Percentiles rank a stretch among this genome's conserved stretches.
Evolutionary conservation across 2,888 invertebrate genomes (phyloP).

Genomic region (Zygaena filipendulae): DNA sequence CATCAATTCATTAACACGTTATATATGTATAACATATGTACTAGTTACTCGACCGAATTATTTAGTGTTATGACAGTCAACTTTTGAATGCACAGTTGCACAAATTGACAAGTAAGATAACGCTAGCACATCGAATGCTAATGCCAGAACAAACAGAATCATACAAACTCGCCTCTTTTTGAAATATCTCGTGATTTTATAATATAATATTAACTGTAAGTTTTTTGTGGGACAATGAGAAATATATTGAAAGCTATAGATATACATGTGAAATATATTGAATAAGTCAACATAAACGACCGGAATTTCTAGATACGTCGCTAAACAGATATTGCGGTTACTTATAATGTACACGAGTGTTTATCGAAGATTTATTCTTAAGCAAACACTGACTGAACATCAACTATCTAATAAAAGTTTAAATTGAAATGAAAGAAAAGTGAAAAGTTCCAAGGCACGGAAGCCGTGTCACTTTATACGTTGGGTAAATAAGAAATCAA

Average conservation of each 20-base stretch:
- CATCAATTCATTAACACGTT: no score
- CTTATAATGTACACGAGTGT: no score
- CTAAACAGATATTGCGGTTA: no score
- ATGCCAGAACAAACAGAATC: constrained; percentile 45
- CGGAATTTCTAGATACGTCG: constrained; percentile 37
- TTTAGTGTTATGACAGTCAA: no score
- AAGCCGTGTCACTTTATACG: constrained; percentile 45
- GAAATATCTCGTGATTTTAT: constrained; percentile 55
- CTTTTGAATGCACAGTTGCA: constrained; percentile 42
- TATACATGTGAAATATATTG: constrained; percentile 25
- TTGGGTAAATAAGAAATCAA: constrained; percentile 44
- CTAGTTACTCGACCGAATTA: no score
- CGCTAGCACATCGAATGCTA: constrained; percentile 46
- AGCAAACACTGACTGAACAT: no score
- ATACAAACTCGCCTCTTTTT: constrained; percentile 25
- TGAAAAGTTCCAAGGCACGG: constrained; percentile 40
- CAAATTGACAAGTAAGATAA: constrained; percentile 49
- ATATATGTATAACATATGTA: no score
- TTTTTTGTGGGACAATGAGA: constrained; percentile 41
- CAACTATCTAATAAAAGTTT: no score
- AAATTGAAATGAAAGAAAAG: constrained; percentile 52
- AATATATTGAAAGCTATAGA: constrained; percentile 26
- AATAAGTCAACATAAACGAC: constrained; percentile 41
- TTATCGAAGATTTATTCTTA: no score
- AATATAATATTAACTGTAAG: constrained; percentile 59